Evolutionary conservation across 2,888 invertebrate genomes (phyloP).

Genomic region (Euclidia mi): DNA sequence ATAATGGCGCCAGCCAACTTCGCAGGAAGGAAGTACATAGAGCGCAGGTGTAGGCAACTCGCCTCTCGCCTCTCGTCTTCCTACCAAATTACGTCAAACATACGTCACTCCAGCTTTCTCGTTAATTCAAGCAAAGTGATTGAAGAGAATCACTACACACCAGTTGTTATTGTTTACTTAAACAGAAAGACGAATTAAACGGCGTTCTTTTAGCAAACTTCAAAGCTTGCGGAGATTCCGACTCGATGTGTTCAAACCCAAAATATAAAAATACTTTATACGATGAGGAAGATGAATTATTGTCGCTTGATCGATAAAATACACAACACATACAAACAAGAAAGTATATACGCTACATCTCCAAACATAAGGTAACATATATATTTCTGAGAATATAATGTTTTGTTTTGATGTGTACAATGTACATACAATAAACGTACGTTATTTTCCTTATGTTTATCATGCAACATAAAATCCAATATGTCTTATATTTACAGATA

Average conservation of each 20-base stretch:
- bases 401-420: conserved; percentile 51
- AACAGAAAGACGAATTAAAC: conserved; percentile 4
- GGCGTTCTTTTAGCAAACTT: neutral
- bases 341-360: conserved; percentile 6
- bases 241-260: neutral
- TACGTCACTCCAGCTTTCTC: conserved; percentile 40
- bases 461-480: conserved; percentile 47
- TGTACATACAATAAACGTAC: conserved; percentile 32
- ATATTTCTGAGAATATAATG: conserved; percentile 37
- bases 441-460: conserved; percentile 51
- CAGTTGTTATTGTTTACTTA: conserved; percentile 15
- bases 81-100: conserved; percentile 50
- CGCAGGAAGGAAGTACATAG: conserved; percentile 52
- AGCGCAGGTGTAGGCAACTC: conserved; percentile 58
- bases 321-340: conserved; percentile 10
- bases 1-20: too few relatives aligned
- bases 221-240: neutral
- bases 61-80: conserved; percentile 55
- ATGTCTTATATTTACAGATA: conserved; percentile 46
- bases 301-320: conserved; percentile 24
- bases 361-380: conserved; percentile 28
- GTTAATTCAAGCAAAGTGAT: conserved; percentile 46
- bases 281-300: conserved; percentile 10
- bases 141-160: conserved; percentile 37
- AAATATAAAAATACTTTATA: neutral